Conservation (phyloP, 2,113 vertebrate species). For the Sorex fumeus region DNA sequence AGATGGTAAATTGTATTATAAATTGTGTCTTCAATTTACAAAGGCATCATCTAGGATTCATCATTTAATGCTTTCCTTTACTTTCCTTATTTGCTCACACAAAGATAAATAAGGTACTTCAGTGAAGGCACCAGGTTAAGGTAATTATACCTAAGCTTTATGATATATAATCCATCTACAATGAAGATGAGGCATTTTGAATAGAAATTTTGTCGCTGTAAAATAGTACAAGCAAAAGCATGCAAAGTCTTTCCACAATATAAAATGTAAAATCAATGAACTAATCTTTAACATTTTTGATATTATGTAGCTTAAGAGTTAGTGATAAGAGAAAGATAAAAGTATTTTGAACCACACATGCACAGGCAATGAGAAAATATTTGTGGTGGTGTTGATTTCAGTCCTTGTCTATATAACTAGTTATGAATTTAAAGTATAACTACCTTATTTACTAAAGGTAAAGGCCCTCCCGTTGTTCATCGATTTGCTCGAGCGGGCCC, state of each 20-base stretch:
- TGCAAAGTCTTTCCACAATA: background rate
- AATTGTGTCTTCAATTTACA: slow-evolving; percentile 39
- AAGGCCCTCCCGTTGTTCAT: too few relatives aligned
- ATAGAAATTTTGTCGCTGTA: background rate
- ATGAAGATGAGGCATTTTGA: slow-evolving; percentile 11
- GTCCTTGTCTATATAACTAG: too few relatives aligned
- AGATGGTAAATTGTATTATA: background rate
- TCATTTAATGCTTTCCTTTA: slow-evolving; percentile 20
- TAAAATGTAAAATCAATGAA: background rate
- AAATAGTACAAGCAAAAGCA: background rate
- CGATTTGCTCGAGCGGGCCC: too few relatives aligned
- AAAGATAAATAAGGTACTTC: background rate
- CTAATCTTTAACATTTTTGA: background rate
- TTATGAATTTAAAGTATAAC: too few relatives aligned
- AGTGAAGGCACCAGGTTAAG: background rate
- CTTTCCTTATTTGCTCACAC: slow-evolving; percentile 29
- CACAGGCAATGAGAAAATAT: background rate
- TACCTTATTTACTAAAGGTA: too few relatives aligned
- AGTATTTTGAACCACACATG: too few relatives aligned
- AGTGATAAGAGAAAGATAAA: background rate
- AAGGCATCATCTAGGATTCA: background rate
- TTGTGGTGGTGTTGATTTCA: too few relatives aligned
- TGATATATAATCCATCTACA: background rate
- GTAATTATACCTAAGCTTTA: background rate
- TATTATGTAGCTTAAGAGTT: background rate